These are phyloP conservation scores for Euplagia quadripunctaria DNA, from an alignment of 2,888 invertebrate species.

Conservation along the genomic window DNA sequence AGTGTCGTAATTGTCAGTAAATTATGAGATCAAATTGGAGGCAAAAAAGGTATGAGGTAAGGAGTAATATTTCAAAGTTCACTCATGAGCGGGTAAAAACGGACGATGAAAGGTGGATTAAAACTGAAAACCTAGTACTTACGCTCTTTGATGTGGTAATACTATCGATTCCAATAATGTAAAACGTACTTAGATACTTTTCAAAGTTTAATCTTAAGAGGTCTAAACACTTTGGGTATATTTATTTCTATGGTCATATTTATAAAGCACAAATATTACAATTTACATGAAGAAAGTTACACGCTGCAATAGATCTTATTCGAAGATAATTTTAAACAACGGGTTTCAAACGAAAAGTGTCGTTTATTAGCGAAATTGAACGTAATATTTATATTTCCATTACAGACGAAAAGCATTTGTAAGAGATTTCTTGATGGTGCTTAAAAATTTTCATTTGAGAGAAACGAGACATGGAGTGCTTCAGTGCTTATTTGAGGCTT, in stretches of 20 bases:
- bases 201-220: too few species aligned
- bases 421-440: constrained; percentile 6
- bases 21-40: background rate
- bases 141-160: background rate
- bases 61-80: background rate
- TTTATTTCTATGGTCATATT: too few species aligned
- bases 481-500: constrained; percentile 16
- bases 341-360: background rate
- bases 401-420: constrained; percentile 13
- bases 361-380: constrained; percentile 11
- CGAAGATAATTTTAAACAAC: constrained; percentile 13
- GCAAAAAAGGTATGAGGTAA: background rate
- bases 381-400: constrained; percentile 14
- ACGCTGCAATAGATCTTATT: background rate
- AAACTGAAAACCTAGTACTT: background rate
- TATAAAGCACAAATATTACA: background rate
- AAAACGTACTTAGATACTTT: too few species aligned
- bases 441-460: constrained; percentile 17
- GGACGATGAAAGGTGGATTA: background rate
- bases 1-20: background rate
- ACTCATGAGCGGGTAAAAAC: background rate
- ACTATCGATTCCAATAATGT: too few species aligned
- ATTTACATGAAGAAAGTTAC: background rate
- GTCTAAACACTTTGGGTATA: too few species aligned
- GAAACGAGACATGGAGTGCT: constrained; percentile 15